A percentile compares a stretch with the other conserved stretches of the same genome.
Evolutionary conservation across 2,113 vertebrate genomes (phyloP).

Genomic region (Motacilla alba): DNA sequence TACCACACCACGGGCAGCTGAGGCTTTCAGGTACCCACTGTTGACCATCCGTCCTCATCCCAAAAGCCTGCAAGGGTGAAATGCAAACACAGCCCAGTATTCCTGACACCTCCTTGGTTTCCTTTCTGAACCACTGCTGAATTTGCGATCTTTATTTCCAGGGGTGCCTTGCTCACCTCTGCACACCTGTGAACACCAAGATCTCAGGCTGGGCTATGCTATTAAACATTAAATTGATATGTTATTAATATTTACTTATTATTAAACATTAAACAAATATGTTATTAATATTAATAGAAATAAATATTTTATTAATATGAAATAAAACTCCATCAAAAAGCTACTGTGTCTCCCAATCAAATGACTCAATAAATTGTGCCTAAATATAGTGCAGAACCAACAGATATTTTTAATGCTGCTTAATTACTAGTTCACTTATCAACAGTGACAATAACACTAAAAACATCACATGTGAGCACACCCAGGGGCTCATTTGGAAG

Average conservation of each 20-base stretch:
- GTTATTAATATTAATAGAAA: too few species aligned
- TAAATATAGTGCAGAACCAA: background rate
- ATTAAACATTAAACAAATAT: too few species aligned
- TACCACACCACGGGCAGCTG: background rate
- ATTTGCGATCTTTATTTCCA: background rate
- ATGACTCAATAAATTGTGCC: background rate
- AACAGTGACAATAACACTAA: background rate
- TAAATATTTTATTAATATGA: background rate
- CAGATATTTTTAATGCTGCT: background rate
- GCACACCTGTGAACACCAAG: background rate
- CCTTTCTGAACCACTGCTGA: background rate
- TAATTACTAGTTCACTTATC: background rate
- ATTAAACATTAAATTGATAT: background rate
- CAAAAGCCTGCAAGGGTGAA: background rate
- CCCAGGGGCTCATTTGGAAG: background rate
- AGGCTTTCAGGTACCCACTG: accelerated
- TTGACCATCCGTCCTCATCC: background rate
- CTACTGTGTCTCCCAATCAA: background rate
- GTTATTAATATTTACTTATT: too few species aligned
- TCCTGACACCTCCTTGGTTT: accelerated
- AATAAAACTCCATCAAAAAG: background rate
- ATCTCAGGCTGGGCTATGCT: background rate
- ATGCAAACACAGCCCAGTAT: background rate
- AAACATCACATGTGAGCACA: background rate
- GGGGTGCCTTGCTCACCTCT: background rate